A percentile compares a stretch with the other conserved stretches of the same genome.
These are phyloP conservation scores for Phalera bucephala DNA, from an alignment of 2,888 invertebrate species.

Conservation along the genomic window DNA sequence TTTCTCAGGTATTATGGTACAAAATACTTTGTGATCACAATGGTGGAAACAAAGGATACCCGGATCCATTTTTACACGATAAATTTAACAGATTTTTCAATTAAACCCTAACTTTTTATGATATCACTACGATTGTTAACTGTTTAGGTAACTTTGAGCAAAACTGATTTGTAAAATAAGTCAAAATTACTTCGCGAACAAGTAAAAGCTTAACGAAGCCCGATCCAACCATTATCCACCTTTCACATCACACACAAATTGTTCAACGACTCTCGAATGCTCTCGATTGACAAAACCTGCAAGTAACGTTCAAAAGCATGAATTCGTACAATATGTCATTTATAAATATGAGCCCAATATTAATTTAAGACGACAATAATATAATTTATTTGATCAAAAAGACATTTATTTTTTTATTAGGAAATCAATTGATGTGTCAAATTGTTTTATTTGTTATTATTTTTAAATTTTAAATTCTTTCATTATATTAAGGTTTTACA, in stretches of 20 bases:
- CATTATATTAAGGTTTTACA: too few relatives aligned
- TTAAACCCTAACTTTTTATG: conserved; percentile 39
- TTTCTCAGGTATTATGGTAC: conserved; percentile 88
- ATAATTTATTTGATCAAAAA: too few relatives aligned
- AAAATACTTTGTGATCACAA: conserved; percentile 92
- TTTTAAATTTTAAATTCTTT: too few relatives aligned
- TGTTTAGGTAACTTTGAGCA: conserved; percentile 30
- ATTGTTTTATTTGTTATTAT: too few relatives aligned
- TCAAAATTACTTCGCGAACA: conserved; percentile 44
- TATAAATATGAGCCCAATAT: too few relatives aligned
- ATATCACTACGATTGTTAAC: conserved; percentile 19
- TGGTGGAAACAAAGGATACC: conserved; percentile 96
- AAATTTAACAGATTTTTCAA: conserved; percentile 46
- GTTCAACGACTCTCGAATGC: conserved; percentile 6
- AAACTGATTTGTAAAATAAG: conserved; percentile 35
- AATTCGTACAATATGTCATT: too few relatives aligned
- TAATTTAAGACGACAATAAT: too few relatives aligned
- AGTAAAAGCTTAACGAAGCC: conserved; percentile 55
- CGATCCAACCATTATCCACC: conserved; percentile 45
- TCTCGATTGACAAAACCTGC: conserved; percentile 10
- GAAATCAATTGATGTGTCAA: too few relatives aligned
- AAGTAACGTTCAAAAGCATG: conserved; percentile 10
- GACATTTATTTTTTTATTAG: too few relatives aligned
- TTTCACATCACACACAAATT: conserved; percentile 43
- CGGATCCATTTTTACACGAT: conserved; percentile 84